A percentile compares a stretch with the other conserved stretches of the same genome.
phyloP scores from a whole-genome alignment of 2,888 invertebrate species.

The Linnaemya tessellans region DNA sequence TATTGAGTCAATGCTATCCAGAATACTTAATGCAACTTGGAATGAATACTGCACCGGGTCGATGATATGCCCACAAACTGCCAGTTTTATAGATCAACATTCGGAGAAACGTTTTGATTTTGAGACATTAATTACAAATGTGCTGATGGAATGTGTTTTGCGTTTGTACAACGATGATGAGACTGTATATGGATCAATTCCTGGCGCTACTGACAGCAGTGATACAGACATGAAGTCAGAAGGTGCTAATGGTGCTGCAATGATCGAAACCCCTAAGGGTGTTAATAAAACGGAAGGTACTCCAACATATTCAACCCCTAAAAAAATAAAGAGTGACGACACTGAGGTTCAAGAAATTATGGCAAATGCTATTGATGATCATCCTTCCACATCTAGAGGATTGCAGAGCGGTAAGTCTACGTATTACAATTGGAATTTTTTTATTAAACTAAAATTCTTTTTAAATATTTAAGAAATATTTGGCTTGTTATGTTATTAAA shows the following conservation, averaged over 20 bases:
- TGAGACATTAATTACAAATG: constrained; percentile 86
- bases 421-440: neutral
- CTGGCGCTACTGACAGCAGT: constrained; percentile 38
- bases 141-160: constrained; percentile 83
- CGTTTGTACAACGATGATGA: constrained; percentile 83
- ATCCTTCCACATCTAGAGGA: constrained; percentile 75
- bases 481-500: no score
- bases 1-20: constrained; percentile 86
- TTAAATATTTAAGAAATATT: no score
- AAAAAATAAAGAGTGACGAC: constrained; percentile 83
- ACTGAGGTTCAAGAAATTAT: constrained; percentile 82
- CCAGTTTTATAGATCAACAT: constrained; percentile 85
- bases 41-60: constrained; percentile 85
- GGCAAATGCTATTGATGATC: constrained; percentile 77
- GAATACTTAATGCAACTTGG: constrained; percentile 90
- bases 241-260: constrained; percentile 21
- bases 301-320: constrained; percentile 82
- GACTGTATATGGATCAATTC: constrained; percentile 62
- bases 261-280: constrained; percentile 37
- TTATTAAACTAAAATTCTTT: no score
- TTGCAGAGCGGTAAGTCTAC: constrained; percentile 67
- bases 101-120: constrained; percentile 82
- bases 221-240: constrained; percentile 56
- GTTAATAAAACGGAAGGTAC: constrained; percentile 67
- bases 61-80: constrained; percentile 86